phyloP scores from a whole-genome alignment of 1,140 invertebrate species.

The Aleiodes sp. region DNA sequence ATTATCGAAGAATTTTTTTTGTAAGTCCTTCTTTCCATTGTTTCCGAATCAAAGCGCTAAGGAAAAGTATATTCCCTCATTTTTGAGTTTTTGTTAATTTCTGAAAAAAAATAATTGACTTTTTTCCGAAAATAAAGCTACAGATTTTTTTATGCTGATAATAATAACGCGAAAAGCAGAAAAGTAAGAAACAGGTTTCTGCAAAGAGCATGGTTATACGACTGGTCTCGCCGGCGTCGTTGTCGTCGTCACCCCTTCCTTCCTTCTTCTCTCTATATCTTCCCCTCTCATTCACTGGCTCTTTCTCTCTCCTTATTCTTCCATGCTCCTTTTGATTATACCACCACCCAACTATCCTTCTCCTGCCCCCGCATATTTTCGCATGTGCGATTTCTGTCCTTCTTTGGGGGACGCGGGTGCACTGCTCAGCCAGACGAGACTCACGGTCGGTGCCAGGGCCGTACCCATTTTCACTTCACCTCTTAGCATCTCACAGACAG shows the following conservation, averaged over 20 bases:
- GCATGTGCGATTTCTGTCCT: constrained; percentile 62
- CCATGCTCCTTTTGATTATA: no score
- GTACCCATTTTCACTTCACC: constrained; percentile 35
- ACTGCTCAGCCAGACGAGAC: constrained; percentile 58
- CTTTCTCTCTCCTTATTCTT: constrained; percentile 65
- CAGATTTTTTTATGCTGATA: constrained; percentile 42
- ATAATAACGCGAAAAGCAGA: constrained; percentile 59
- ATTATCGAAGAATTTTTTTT: no score
- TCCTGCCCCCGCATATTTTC: constrained; percentile 66
- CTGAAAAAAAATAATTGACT: constrained; percentile 1
- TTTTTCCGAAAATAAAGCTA: background rate
- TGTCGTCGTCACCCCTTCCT: constrained; percentile 26
- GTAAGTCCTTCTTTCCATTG: no score
- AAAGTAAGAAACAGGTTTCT: constrained; percentile 64
- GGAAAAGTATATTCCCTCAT: background rate
- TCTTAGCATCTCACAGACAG: background rate
- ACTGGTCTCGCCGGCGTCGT: constrained; percentile 13
- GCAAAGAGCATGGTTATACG: constrained; percentile 40
- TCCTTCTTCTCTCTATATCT: constrained; percentile 27
- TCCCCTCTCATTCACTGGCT: constrained; percentile 40
- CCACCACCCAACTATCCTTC: constrained; percentile 28
- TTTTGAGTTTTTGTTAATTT: background rate
- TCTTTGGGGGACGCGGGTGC: constrained; percentile 61
- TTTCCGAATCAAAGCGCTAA: background rate
- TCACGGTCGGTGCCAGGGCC: constrained; percentile 56